Evolutionary conservation across 1,140 invertebrate genomes (phyloP), one percentile per base, ranked within the genome.

Genomic region (Heliconius himera): DNA sequence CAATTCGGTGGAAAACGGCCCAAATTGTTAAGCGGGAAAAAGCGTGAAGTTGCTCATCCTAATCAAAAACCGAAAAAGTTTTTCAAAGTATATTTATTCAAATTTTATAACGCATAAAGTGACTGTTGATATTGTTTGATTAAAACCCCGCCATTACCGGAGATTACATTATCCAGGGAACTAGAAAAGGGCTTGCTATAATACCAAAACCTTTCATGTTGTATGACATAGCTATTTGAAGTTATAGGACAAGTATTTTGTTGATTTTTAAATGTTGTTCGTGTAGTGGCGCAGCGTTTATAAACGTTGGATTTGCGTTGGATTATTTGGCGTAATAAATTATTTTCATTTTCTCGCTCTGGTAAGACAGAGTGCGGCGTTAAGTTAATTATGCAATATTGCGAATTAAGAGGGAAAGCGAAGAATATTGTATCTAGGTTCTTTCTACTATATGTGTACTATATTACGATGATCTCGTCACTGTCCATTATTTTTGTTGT

Each of bases 151-250:
- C 60, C 60, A 29, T 66, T 66, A 66, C 60, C 26, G 60, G 60
- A 66, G 60, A 66, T 66, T 66, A 66, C 60, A 66, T 66, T 66
- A 66, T 66, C 60, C 60, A 66, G 26, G 60, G 60, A 66, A 66
- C 60, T 66, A 66, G 60, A 66, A 66, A 66, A 66, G 60, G 60
- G 60, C 60, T 66, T 29, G 26, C 60, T 66, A 66, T 66, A 66
- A 29, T 66, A 66, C 60, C 60, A 66, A 29, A 66, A 66, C 60
- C 60, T 66, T 66, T 66, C 60, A 66, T 16, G 60, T 66, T 13
- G 60, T 3, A 11, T 66, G 60, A 29, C 60, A 29, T 0, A 29
- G 60, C 13, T 16, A 29, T 66, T 66, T 66, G 11, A 29, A 26
- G 60, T 66, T 9, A 26, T 22, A 11, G 60, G 60, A 66, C 5